These are phyloP conservation scores for Rotaria sp. DNA, from an alignment of 2,888 invertebrate genomes.

Conservation along the genomic window DNA sequence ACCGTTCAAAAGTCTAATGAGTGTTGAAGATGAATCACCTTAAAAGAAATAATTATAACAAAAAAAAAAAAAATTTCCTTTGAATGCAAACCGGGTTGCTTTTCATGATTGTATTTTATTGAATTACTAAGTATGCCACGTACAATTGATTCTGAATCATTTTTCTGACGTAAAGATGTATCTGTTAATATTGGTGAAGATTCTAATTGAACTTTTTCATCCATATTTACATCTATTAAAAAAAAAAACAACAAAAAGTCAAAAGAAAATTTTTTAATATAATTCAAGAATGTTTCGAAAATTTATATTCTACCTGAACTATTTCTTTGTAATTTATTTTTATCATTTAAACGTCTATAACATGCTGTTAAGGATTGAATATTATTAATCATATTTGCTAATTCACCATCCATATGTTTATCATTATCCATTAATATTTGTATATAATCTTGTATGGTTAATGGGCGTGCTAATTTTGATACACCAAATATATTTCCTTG, in stretches of 20 bases:
- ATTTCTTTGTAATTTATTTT: not conserved
- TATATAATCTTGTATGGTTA: conserved; percentile 9
- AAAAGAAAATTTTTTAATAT: no score
- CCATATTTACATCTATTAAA: not conserved
- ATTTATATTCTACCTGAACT: not conserved
- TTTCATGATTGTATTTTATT: not conserved
- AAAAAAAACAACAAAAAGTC: not conserved
- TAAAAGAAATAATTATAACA: not conserved
- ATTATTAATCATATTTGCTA: not conserved
- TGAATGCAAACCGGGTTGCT: not conserved
- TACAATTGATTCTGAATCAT: not conserved
- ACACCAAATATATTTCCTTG: not conserved
- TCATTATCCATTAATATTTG: not conserved
- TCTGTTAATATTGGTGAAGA: not conserved
- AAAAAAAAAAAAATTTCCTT: no score
- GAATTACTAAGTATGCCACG: conserved; percentile 13
- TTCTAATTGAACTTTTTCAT: not conserved
- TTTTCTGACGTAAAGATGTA: not conserved
- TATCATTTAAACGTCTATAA: not conserved
- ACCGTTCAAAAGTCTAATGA: not conserved
- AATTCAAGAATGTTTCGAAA: not conserved
- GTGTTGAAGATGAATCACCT: not conserved
- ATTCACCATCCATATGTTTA: conserved; percentile 2
- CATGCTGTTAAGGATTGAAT: not conserved
- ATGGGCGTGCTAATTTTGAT: not conserved